Conservation (phyloP, 1,140 invertebrate species). For the Dolichoris vasculosae region DNA sequence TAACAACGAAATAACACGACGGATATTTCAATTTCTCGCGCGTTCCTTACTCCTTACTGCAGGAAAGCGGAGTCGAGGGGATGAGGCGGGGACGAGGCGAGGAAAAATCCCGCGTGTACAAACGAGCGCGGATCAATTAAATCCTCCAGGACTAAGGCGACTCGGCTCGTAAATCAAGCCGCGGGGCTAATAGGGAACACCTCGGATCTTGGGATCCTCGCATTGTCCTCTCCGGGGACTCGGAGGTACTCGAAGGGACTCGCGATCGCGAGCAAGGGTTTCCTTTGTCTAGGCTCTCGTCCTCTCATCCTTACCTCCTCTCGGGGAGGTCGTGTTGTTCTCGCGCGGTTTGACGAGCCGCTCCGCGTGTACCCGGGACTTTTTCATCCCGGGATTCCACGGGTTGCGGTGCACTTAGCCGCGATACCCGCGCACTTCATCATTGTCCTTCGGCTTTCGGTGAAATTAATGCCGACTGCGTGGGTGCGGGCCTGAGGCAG, state of each 20-base stretch:
- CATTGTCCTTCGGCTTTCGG: slow-evolving; percentile 4
- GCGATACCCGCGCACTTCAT: background rate
- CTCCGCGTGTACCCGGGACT: background rate
- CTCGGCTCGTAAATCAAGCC: slow-evolving; percentile 17
- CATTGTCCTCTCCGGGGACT: background rate
- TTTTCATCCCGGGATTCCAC: background rate
- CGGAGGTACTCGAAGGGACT: background rate
- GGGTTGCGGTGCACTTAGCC: background rate
- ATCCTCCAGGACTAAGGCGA: background rate
- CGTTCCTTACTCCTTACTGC: too few relatives aligned
- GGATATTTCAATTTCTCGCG: background rate
- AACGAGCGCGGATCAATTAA: slow-evolving; percentile 12
- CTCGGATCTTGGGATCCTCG: background rate
- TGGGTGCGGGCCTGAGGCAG: background rate
- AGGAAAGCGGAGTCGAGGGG: too few relatives aligned
- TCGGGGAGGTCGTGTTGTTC: background rate
- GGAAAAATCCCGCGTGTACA: background rate
- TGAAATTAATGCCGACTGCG: slow-evolving; percentile 23
- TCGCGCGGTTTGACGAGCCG: background rate
- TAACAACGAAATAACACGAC: background rate
- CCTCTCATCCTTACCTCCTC: background rate
- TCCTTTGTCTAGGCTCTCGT: slow-evolving; percentile 20
- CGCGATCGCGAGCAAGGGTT: background rate
- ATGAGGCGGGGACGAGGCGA: too few relatives aligned
- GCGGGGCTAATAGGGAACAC: background rate